Conservation (phyloP, 2,888 invertebrate species). For the Brenthis ino region DNA sequence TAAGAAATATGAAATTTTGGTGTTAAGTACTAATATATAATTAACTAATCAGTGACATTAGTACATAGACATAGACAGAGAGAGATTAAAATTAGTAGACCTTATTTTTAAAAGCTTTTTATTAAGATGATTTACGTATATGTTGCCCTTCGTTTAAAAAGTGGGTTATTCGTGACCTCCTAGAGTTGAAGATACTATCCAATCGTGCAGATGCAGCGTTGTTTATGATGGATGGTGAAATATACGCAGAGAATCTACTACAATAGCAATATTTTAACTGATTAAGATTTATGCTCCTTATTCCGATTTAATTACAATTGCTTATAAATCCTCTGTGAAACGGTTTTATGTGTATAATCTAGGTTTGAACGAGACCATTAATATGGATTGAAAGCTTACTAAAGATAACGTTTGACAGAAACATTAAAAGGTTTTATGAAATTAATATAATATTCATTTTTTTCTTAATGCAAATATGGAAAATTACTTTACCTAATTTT, state of each 20-base stretch:
- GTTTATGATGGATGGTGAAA: constrained; percentile 19
- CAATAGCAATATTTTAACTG: constrained; percentile 8
- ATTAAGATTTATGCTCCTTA: not conserved
- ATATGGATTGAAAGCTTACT: too few species aligned
- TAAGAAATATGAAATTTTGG: too few species aligned
- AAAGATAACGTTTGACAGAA: too few species aligned
- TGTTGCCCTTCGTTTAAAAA: constrained; percentile 10
- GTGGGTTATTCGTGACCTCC: constrained; percentile 21
- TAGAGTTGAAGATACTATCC: constrained; percentile 4
- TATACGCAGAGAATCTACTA: constrained; percentile 13
- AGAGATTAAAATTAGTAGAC: not conserved
- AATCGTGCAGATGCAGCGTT: constrained; percentile 20
- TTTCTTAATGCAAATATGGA: too few species aligned
- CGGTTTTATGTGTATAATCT: not conserved
- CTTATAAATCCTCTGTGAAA: constrained; percentile 1
- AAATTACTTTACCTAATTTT: too few species aligned
- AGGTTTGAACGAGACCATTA: too few species aligned
- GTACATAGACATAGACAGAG: too few species aligned
- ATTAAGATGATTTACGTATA: constrained; percentile 6
- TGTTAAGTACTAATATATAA: too few species aligned
- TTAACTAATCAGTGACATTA: too few species aligned
- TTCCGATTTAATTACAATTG: constrained; percentile 13
- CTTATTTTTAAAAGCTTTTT: not conserved
- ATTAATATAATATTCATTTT: too few species aligned
- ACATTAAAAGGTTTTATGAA: too few species aligned